phyloP scores from a whole-genome alignment of 2,888 invertebrate genomes.

The Atherix ibis region DNA sequence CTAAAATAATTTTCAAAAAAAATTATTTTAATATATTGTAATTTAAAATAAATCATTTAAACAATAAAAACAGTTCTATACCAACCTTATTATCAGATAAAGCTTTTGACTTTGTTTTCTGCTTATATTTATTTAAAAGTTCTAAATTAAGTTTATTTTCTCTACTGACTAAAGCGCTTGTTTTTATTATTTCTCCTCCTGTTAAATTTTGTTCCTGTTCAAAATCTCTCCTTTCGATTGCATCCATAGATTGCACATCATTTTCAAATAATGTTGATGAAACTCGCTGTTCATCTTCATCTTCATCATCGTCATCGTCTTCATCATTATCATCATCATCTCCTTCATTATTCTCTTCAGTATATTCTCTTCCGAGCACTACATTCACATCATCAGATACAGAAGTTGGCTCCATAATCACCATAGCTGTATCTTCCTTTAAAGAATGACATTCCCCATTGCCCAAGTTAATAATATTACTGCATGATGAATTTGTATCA shows the following conservation, averaged over 20 bases:
- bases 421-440: constrained; percentile 4
- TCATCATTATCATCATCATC: constrained; percentile 5
- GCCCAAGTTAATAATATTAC: constrained; percentile 5
- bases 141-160: constrained; percentile 27
- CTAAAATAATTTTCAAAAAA: neutral
- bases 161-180: constrained; percentile 24
- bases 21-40: neutral
- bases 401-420: constrained; percentile 10
- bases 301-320: constrained; percentile 3
- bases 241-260: constrained; percentile 31
- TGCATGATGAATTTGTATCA: constrained; percentile 9
- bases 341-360: too few species aligned
- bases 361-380: too few species aligned
- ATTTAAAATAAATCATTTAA: too few species aligned
- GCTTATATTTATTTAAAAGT: constrained; percentile 18
- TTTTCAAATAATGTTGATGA: constrained; percentile 13
- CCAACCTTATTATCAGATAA: constrained; percentile 28
- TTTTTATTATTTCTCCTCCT: constrained; percentile 27
- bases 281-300: neutral
- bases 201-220: constrained; percentile 30
- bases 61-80: too few species aligned
- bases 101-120: constrained; percentile 15
- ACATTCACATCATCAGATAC: neutral
- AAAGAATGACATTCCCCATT: constrained; percentile 4
- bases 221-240: constrained; percentile 30